These are phyloP conservation scores for Micronycteris hirsuta DNA, from an alignment of 2,113 vertebrate species.

Conservation along the genomic window DNA sequence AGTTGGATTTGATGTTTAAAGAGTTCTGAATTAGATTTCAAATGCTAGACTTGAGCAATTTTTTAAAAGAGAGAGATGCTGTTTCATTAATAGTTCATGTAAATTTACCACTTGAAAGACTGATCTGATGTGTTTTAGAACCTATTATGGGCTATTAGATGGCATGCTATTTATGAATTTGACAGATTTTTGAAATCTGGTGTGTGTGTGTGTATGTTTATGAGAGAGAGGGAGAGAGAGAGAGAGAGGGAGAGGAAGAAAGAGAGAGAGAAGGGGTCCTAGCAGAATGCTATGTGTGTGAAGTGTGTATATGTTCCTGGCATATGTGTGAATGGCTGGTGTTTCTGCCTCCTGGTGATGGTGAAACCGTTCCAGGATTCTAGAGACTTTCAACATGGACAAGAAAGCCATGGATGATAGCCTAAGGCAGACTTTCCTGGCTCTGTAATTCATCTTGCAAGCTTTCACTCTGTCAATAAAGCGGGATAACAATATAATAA, in stretches of 20 bases:
- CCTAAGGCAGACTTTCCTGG: neutral
- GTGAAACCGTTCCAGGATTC: neutral
- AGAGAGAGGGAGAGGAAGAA: neutral
- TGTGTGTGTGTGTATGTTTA: neutral
- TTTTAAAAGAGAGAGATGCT: constrained; percentile 24
- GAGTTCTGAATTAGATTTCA: constrained; percentile 51
- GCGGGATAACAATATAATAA: neutral
- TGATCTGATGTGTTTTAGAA: constrained; percentile 40
- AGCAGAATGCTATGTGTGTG: neutral
- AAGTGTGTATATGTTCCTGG: neutral
- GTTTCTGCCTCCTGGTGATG: neutral
- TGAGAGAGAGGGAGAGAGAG: neutral
- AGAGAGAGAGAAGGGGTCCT: neutral
- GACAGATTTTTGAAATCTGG: constrained; percentile 10
- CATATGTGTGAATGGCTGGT: neutral
- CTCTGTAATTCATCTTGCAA: neutral
- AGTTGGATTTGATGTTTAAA: constrained; percentile 53
- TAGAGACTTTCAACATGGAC: neutral
- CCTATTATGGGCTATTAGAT: constrained; percentile 13
- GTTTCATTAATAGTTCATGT: constrained; percentile 69
- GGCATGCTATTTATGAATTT: neutral
- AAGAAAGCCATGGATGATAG: neutral
- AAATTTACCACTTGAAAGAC: constrained; percentile 66
- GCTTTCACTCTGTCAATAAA: neutral
- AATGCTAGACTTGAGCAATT: constrained; percentile 33